Evolutionary conservation across 1,140 invertebrate species (phyloP).

Genomic region (Saccostrea glomerata): DNA sequence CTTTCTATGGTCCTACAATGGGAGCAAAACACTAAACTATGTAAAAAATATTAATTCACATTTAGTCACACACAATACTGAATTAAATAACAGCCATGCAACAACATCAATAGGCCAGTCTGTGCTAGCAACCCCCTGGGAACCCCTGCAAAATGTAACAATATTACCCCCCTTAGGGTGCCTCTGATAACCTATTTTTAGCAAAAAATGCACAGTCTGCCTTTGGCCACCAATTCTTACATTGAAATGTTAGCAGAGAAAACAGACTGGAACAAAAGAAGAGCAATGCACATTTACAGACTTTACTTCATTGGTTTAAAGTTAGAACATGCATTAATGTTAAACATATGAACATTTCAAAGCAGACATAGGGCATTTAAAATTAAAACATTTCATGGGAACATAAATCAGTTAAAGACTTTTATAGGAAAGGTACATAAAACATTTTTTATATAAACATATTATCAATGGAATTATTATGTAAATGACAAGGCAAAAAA

Average conservation of each 20-base stretch:
- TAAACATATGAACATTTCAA: background rate
- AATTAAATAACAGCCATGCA: constrained; percentile 3
- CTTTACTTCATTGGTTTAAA: background rate
- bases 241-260: constrained; percentile 27
- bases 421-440: background rate
- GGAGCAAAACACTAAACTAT: constrained; percentile 16
- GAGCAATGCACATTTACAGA: constrained; percentile 11
- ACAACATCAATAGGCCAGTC: constrained; percentile 21
- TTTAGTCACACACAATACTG: constrained; percentile 12
- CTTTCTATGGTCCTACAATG: background rate
- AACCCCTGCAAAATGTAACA: background rate
- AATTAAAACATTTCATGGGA: background rate
- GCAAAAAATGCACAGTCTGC: constrained; percentile 11
- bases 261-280: constrained; percentile 7
- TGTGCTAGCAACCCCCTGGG: background rate
- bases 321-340: background rate
- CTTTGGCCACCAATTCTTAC: constrained; percentile 30
- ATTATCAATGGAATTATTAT: too few species aligned
- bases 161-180: background rate
- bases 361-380: background rate
- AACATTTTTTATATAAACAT: background rate
- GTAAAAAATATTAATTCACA: background rate
- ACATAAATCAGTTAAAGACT: background rate
- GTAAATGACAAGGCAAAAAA: too few species aligned
- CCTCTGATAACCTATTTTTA: background rate